These are phyloP conservation scores for Thaumetopoea pityocampa DNA, from an alignment of 1,140 invertebrate species.

Conservation along the genomic window DNA sequence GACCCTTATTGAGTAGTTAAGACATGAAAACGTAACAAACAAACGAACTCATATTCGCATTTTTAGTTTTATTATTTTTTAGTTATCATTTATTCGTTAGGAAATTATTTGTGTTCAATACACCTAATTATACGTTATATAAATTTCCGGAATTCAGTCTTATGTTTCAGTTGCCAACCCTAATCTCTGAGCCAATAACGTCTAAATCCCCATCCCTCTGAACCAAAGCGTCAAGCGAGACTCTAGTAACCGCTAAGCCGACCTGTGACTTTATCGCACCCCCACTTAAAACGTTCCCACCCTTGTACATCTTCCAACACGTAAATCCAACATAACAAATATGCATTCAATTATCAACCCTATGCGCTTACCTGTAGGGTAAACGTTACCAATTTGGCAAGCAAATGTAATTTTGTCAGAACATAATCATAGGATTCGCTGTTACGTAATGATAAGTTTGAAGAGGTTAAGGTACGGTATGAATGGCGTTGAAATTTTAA, in stretches of 20 bases:
- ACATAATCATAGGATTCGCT: constrained; percentile 32
- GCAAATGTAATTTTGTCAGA: constrained; percentile 11
- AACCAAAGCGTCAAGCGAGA: constrained; percentile 60
- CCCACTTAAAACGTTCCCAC: constrained; percentile 31
- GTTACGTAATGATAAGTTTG: constrained; percentile 35
- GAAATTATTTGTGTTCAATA: no score
- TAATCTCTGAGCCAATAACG: constrained; percentile 39
- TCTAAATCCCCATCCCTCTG: constrained; percentile 49
- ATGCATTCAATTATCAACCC: constrained; percentile 9
- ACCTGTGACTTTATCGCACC: constrained; percentile 60
- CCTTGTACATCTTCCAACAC: constrained; percentile 15
- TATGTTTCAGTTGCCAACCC: constrained; percentile 30
- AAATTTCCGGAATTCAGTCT: no score
- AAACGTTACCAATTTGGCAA: not conserved
- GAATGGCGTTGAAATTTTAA: constrained; percentile 10
- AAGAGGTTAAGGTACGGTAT: constrained; percentile 17
- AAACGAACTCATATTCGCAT: no score
- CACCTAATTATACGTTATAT: no score
- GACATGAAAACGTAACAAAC: no score
- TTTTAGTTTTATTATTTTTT: no score
- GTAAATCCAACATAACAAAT: not conserved
- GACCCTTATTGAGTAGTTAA: no score
- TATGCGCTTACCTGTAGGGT: not conserved
- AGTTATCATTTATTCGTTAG: no score
- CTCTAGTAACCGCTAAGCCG: constrained; percentile 61